phyloP scores from a whole-genome alignment of 2,797 vertebrate species.

The Chrosomus eos region DNA sequence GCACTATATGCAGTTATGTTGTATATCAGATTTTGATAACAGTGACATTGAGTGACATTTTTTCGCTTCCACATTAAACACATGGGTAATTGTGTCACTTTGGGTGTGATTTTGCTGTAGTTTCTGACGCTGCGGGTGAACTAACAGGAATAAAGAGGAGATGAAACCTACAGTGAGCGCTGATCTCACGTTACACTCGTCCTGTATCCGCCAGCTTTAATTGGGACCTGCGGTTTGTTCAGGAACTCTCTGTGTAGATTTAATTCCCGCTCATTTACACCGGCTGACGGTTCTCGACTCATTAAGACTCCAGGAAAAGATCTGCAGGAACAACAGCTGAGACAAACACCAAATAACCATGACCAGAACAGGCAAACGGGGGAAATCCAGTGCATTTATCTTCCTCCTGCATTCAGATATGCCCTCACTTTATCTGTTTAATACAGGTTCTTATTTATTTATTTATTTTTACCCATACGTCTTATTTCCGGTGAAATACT shows the following conservation, averaged over 20 bases:
- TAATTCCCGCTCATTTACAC: neutral
- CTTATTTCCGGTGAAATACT: slow-evolving; percentile 68
- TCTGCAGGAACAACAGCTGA: slow-evolving; percentile 5
- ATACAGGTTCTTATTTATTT: slow-evolving; percentile 69
- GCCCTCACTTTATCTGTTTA: slow-evolving; percentile 75
- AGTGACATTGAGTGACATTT: neutral
- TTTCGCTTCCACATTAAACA: neutral
- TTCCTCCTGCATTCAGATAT: slow-evolving; percentile 32
- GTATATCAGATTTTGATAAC: neutral
- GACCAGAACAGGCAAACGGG: neutral
- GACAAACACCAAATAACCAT: neutral
- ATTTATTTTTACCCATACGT: slow-evolving; percentile 70
- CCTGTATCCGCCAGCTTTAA: neutral
- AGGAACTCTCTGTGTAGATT: neutral
- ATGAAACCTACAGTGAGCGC: neutral
- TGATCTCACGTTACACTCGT: neutral
- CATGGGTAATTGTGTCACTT: neutral
- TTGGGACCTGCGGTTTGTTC: slow-evolving; percentile 1
- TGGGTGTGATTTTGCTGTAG: neutral
- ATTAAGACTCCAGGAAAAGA: neutral
- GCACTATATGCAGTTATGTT: neutral
- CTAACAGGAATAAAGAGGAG: neutral
- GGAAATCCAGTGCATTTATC: neutral
- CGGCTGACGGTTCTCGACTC: neutral
- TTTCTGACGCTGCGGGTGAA: neutral